Base-by-base conservation (phyloP, 2,888 invertebrate genomes). In the Leucophenga montana region DNA sequence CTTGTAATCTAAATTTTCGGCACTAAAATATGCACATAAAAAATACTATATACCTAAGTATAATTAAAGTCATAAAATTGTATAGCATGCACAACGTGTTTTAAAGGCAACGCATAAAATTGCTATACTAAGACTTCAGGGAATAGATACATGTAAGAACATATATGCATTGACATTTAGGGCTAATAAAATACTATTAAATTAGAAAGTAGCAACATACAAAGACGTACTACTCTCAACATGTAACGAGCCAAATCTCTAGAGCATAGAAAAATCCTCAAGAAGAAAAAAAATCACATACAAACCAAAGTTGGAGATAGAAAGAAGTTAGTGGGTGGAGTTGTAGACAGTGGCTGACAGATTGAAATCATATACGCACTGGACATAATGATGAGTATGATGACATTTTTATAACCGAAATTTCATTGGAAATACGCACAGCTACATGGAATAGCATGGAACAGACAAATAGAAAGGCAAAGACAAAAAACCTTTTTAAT, bases 371-470 rank as follows among this genome's bases (percentile, higher is more conserved):
- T 39, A 61, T 61, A 61, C 16, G 53, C 78, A 76, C 71, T 72
- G 70, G 66, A 62, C 77, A 69, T 59, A 59, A 62, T 74, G 80
- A 79, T 78, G 83, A 76, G 78, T 70, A 76, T 78, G 81, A 80
- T 82, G 78, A 73, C 77, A 76, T 76, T 83, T 80, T 78, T 78
- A 78, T 78, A 81, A 75, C 81, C 77, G 66, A 74, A 71, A 70
- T 72, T 71, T 72, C 27, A 5, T 44, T n/a, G 5, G 27, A 20
- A 66, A 71, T 18, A 22, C 57, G 22, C 22, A 71, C 53, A 59
- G 61, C 61, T 22, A 64, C 18, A 46, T 13, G 14, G 16, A 1
- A 48, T 1, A n/a, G 13, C 16, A 22, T 50, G 57, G n/a, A n/a
- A n/a, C 44, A 68, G 48, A 61, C 56, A 16, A 8, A 66, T 20